Percentiles rank a stretch among this genome's conserved stretches.
These are phyloP conservation scores for Drosophila quinaria DNA, from an alignment of 2,888 invertebrate genomes.

Conservation along the genomic window DNA sequence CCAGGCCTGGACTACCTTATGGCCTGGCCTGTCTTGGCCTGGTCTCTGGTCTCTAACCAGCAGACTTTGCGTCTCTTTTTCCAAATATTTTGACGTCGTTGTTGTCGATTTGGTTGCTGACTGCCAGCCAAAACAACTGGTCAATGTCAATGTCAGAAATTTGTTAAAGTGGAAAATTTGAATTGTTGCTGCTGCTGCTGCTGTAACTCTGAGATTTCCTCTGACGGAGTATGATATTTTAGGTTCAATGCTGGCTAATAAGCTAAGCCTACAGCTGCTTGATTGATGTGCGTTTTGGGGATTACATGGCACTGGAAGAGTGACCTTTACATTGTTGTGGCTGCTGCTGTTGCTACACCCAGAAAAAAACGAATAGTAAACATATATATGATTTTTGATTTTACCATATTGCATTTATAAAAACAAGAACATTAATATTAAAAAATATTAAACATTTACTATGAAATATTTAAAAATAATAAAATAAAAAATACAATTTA, in stretches of 20 bases:
- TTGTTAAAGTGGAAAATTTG: constrained; percentile 74
- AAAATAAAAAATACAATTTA: too few species aligned
- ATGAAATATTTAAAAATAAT: background rate
- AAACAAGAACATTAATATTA: too few species aligned
- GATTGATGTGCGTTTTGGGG: constrained; percentile 75
- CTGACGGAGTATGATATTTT: constrained; percentile 38
- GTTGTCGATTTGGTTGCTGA: constrained; percentile 65
- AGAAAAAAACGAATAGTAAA: background rate
- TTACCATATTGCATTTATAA: too few species aligned
- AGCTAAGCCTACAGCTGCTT: constrained; percentile 51
- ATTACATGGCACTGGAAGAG: constrained; percentile 57
- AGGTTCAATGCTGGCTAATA: constrained; percentile 72
- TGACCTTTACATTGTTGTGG: constrained; percentile 55
- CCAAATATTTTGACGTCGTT: constrained; percentile 75
- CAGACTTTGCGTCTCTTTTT: constrained; percentile 62
- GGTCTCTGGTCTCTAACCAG: constrained; percentile 29
- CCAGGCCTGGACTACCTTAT: constrained; percentile 20
- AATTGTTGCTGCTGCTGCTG: constrained; percentile 46
- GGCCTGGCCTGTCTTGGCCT: constrained; percentile 8
- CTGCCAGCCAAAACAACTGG: constrained; percentile 43
- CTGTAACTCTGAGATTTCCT: constrained; percentile 48
- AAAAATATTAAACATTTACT: background rate
- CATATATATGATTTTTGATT: background rate
- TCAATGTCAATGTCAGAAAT: constrained; percentile 83
- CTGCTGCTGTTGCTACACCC: constrained; percentile 18